A percentile compares a stretch with the other conserved stretches of the same genome.
These are phyloP conservation scores for Limanda limanda DNA, from an alignment of 2,113 vertebrate genomes.

Conservation along the genomic window DNA sequence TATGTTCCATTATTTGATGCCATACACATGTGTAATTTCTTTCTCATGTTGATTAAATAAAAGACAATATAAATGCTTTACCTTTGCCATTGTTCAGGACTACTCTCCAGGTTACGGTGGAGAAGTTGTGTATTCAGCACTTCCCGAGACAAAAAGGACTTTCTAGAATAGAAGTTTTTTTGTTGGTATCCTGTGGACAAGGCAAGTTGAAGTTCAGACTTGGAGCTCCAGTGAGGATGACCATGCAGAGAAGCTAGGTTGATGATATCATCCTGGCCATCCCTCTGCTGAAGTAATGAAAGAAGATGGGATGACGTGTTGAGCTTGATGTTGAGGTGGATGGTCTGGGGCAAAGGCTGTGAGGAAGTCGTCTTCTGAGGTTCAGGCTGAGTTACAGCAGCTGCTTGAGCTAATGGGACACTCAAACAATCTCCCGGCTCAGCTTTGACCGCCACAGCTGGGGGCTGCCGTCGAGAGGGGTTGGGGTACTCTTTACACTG, in stretches of 20 bases:
- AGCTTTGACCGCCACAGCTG: not conserved
- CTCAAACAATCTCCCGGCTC: constrained; percentile 28
- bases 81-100: constrained; percentile 41
- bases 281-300: constrained; percentile 34
- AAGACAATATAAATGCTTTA: constrained; percentile 4
- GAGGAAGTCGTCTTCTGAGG: constrained; percentile 8
- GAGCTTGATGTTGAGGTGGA: constrained; percentile 56
- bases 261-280: constrained; percentile 22
- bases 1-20: too few species aligned
- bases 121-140: not conserved
- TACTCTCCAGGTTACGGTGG: constrained; percentile 4
- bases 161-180: constrained; percentile 13
- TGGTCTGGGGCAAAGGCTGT: constrained; percentile 24
- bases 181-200: constrained; percentile 3
- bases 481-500: constrained; percentile 32
- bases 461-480: constrained; percentile 4
- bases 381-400: not conserved
- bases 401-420: constrained; percentile 6
- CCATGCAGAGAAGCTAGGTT: constrained; percentile 26
- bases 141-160: not conserved
- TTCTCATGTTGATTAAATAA: too few species aligned
- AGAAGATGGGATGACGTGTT: constrained; percentile 33
- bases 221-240: constrained; percentile 5
- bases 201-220: constrained; percentile 5
- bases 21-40: too few species aligned